Conservation (phyloP, 1,140 invertebrate species). For the Rhyzopertha dominica region DNA sequence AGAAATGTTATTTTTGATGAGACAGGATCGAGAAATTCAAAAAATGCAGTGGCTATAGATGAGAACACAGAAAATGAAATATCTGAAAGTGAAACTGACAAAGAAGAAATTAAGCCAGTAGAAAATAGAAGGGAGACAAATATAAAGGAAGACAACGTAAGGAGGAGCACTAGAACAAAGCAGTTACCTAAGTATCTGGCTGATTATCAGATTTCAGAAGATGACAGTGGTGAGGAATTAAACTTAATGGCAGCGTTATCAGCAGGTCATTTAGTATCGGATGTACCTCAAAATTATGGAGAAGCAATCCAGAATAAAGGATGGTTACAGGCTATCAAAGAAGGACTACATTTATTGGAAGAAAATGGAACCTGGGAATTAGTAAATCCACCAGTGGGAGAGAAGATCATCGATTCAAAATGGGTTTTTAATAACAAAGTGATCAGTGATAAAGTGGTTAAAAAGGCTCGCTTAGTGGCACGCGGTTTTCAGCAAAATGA, state of each 20-base stretch:
- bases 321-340: constrained; percentile 19
- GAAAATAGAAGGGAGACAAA: too few species aligned
- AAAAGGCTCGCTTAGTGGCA: constrained; percentile 44
- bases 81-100: not conserved
- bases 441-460: constrained; percentile 19
- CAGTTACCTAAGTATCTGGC: too few species aligned
- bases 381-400: constrained; percentile 25
- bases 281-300: not conserved
- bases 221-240: too few species aligned
- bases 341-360: constrained; percentile 27
- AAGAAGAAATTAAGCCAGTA: constrained; percentile 12
- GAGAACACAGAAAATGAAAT: constrained; percentile 8
- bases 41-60: not conserved
- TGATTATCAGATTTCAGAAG: not conserved
- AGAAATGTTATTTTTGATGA: constrained; percentile 5
- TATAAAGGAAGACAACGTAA: too few species aligned
- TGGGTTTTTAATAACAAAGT: constrained; percentile 34
- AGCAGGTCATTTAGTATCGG: constrained; percentile 8
- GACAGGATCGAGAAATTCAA: not conserved
- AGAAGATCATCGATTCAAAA: constrained; percentile 30
- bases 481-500: constrained; percentile 42
- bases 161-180: not conserved
- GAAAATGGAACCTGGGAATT: constrained; percentile 28
- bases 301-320: not conserved
- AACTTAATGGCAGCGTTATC: not conserved